Evolutionary conservation across 2,888 invertebrate species (phyloP).

Genomic region (Hyalella azteca): DNA sequence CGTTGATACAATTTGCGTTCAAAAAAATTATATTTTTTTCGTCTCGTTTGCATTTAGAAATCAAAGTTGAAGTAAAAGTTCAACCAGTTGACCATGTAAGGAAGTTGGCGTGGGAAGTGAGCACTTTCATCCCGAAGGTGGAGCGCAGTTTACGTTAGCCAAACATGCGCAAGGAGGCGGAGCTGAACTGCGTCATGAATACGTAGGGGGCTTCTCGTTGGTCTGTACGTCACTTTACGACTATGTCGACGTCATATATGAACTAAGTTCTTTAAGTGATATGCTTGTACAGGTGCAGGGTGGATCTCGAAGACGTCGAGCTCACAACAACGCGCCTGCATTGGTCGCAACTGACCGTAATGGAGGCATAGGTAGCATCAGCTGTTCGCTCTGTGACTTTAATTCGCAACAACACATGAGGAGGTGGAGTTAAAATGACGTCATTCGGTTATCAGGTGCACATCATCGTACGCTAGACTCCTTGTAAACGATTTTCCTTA

Average conservation of each 20-base stretch:
- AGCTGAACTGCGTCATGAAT: background rate
- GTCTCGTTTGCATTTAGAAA: background rate
- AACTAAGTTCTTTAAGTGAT: conserved; percentile 1
- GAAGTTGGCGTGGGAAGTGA: conserved; percentile 22
- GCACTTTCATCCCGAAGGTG: conserved; percentile 4
- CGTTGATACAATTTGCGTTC: no score
- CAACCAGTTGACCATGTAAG: conserved; percentile 24
- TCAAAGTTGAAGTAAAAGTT: background rate
- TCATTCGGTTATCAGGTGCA: background rate
- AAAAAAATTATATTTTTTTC: no score
- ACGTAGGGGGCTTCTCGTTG: background rate
- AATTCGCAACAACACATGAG: background rate
- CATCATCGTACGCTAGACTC: background rate
- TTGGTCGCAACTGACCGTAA: background rate
- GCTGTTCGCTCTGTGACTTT: background rate
- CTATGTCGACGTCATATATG: background rate
- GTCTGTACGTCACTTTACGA: background rate
- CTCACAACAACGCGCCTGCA: background rate
- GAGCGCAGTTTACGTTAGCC: background rate
- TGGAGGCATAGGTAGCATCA: background rate
- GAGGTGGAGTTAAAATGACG: background rate
- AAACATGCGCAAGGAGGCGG: background rate
- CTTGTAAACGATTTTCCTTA: background rate
- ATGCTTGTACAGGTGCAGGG: background rate
- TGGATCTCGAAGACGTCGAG: background rate